These are phyloP conservation scores for Carlito syrichta DNA, from an alignment of 2,113 vertebrate species.

Conservation along the genomic window DNA sequence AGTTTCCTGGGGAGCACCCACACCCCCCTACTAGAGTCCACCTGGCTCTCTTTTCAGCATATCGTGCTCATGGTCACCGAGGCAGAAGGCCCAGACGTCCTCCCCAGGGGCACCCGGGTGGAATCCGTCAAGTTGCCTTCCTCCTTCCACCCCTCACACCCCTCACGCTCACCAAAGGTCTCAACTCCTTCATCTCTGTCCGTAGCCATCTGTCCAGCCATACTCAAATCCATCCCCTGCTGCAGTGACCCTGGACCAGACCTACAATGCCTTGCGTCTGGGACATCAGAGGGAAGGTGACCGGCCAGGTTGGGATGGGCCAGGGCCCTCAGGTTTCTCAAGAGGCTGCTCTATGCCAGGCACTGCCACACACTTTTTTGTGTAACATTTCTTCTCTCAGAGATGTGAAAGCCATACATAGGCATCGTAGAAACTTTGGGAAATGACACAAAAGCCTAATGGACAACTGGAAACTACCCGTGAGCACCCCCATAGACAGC, in stretches of 20 bases:
- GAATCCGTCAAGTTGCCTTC: too few species aligned
- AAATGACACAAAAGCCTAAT: background rate
- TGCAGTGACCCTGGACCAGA: background rate
- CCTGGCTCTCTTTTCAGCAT: background rate
- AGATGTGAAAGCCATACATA: background rate
- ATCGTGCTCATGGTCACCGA: background rate
- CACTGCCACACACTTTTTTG: background rate
- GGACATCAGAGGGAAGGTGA: background rate
- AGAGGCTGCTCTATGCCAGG: background rate
- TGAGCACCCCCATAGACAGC: background rate
- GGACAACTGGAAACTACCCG: background rate
- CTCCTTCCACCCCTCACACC: background rate
- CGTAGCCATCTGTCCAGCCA: background rate
- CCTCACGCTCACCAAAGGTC: fast-evolving
- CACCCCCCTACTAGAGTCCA: background rate
- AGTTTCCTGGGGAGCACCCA: background rate
- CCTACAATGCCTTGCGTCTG: fast-evolving
- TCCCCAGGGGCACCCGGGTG: background rate
- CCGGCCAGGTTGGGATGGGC: fast-evolving
- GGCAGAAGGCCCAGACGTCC: background rate
- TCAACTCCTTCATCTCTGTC: background rate
- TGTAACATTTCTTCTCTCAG: background rate
- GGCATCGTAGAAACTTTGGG: background rate
- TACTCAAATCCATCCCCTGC: fast-evolving
- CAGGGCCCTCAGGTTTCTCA: background rate